Evolutionary conservation across 2,888 invertebrate genomes (phyloP).

Genomic region (Acrobasis suavella): DNA sequence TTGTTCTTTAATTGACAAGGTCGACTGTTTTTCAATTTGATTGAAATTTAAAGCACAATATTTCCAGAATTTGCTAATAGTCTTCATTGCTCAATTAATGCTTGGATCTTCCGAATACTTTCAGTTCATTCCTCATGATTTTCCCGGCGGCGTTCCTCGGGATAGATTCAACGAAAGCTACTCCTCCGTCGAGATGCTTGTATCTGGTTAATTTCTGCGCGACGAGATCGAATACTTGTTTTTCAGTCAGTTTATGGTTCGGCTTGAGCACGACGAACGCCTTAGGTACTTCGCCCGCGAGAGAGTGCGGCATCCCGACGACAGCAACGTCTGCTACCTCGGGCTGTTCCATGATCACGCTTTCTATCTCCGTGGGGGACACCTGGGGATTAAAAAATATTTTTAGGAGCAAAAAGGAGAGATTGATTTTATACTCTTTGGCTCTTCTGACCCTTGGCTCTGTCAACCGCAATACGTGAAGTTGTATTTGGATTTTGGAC

Average conservation of each 20-base stretch:
- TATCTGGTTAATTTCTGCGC: slow-evolving; percentile 86
- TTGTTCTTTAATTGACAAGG: too few species aligned
- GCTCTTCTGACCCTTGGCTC: too few species aligned
- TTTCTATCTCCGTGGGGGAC: slow-evolving; percentile 93
- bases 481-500: too few species aligned
- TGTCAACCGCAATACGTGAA: too few species aligned
- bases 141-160: slow-evolving; percentile 90
- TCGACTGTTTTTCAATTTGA: too few species aligned
- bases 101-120: slow-evolving; percentile 64
- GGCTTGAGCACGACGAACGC: slow-evolving; percentile 87
- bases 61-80: slow-evolving; percentile 1
- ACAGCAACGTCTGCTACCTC: slow-evolving; percentile 90
- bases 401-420: slow-evolving; percentile 11
- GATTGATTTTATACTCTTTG: neutral
- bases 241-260: slow-evolving; percentile 78
- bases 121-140: slow-evolving; percentile 87
- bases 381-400: slow-evolving; percentile 79
- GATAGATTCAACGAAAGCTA: slow-evolving; percentile 85
- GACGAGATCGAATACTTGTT: slow-evolving; percentile 81
- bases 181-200: slow-evolving; percentile 88
- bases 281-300: slow-evolving; percentile 88
- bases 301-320: slow-evolving; percentile 86
- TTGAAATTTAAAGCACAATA: neutral
- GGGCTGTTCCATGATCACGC: slow-evolving; percentile 86
- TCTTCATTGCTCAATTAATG: slow-evolving; percentile 27